Evolutionary conservation across 2,113 vertebrate species (phyloP).

Genomic region (Thymallus thymallus): DNA sequence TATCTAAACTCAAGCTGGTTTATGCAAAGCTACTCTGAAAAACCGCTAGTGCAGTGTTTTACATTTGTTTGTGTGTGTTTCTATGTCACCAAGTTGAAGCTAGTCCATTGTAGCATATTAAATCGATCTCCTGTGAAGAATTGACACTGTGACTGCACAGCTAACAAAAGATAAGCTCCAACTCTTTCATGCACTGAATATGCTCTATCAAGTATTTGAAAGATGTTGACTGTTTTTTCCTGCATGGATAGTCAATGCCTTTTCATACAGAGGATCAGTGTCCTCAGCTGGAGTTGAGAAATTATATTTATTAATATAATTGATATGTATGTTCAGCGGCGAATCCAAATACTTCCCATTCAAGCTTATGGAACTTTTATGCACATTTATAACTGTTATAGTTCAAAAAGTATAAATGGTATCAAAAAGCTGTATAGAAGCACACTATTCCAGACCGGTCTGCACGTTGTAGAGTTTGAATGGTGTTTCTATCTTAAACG

Average conservation of each 20-base stretch:
- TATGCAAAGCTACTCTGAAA: conserved; percentile 53
- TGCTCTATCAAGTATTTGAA: neutral
- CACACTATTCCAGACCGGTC: no score
- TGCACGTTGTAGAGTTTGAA: no score
- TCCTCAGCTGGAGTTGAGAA: neutral
- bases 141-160: neutral
- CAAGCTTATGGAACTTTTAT: no score
- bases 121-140: neutral
- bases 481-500: no score
- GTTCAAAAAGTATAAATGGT: no score
- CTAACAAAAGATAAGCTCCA: neutral
- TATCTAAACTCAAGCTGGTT: conserved; percentile 40
- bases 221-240: neutral
- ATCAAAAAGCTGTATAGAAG: no score
- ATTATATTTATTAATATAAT: no score
- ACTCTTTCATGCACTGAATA: neutral
- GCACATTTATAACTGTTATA: no score
- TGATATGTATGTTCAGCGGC: no score
- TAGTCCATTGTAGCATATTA: no score
- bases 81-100: no score
- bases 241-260: neutral
- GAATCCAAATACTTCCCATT: no score
- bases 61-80: neutral
- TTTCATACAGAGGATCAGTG: neutral
- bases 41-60: conserved; percentile 17